Conservation (phyloP, 2,797 vertebrate species). For the Channa striata region DNA sequence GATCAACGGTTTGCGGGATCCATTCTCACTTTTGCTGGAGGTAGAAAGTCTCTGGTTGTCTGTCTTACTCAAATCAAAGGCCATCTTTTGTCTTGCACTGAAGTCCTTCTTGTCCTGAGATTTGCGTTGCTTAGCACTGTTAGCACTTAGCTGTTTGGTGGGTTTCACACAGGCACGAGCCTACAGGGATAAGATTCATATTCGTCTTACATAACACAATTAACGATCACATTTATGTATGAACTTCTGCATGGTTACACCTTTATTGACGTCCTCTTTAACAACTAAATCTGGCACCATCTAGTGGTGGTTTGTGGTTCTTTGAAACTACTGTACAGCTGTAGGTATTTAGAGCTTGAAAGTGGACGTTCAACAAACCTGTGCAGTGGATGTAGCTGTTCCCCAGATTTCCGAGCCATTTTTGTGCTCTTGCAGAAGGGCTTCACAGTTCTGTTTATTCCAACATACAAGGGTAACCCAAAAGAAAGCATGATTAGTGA, state of each 20-base stretch:
- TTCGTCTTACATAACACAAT: constrained; percentile 70
- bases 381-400: constrained; percentile 41
- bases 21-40: constrained; percentile 56
- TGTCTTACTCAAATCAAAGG: constrained; percentile 54
- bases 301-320: constrained; percentile 76
- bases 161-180: constrained; percentile 65
- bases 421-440: constrained; percentile 68
- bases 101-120: constrained; percentile 63
- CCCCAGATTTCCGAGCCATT: constrained; percentile 44
- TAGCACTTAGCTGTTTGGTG: constrained; percentile 65
- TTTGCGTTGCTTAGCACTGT: constrained; percentile 69
- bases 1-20: constrained; percentile 59
- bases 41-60: constrained; percentile 59
- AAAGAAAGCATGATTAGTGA: constrained; percentile 40
- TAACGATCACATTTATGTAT: constrained; percentile 54
- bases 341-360: neutral
- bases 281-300: constrained; percentile 83
- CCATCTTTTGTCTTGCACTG: constrained; percentile 49
- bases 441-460: constrained; percentile 51
- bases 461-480: constrained; percentile 34
- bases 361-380: constrained; percentile 49
- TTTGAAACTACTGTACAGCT: neutral
- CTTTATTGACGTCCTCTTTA: constrained; percentile 31
- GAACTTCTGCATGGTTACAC: constrained; percentile 46
- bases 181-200: constrained; percentile 76